Evolutionary conservation across 2,113 vertebrate genomes (phyloP).

Genomic region (Rallus limicola): DNA sequence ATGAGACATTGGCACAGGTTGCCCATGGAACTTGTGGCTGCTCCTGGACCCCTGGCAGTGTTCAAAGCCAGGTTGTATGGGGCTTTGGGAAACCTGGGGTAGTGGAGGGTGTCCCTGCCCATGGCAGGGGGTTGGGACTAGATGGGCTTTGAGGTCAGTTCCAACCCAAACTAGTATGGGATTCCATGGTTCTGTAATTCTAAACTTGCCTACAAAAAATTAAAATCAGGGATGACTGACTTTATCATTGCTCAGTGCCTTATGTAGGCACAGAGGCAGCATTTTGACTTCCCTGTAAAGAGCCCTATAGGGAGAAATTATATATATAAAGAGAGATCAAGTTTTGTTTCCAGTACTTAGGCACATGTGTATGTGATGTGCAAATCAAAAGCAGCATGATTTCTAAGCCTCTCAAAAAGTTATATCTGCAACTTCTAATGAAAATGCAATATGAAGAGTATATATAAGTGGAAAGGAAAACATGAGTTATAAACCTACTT

Average conservation of each 20-base stretch:
- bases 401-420: neutral
- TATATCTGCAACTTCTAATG: neutral
- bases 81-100: too few species aligned
- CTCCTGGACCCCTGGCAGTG: too few species aligned
- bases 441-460: neutral
- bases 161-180: too few species aligned
- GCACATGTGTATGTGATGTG: neutral
- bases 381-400: neutral
- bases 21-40: too few species aligned
- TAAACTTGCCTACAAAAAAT: neutral
- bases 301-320: neutral
- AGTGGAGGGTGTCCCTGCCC: too few species aligned
- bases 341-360: neutral
- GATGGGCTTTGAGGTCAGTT: too few species aligned
- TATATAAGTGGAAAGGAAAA: neutral
- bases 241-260: neutral
- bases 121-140: too few species aligned
- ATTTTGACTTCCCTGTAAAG: neutral
- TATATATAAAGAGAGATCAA: neutral
- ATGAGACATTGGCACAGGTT: too few species aligned
- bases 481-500: neutral
- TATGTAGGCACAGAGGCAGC: neutral
- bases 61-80: too few species aligned
- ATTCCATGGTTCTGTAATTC: too few species aligned
- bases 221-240: fast-evolving